Evolutionary conservation across 2,888 invertebrate species (phyloP), one percentile per base, ranked within the genome.

Genomic region (Aricia artaxerxes): DNA sequence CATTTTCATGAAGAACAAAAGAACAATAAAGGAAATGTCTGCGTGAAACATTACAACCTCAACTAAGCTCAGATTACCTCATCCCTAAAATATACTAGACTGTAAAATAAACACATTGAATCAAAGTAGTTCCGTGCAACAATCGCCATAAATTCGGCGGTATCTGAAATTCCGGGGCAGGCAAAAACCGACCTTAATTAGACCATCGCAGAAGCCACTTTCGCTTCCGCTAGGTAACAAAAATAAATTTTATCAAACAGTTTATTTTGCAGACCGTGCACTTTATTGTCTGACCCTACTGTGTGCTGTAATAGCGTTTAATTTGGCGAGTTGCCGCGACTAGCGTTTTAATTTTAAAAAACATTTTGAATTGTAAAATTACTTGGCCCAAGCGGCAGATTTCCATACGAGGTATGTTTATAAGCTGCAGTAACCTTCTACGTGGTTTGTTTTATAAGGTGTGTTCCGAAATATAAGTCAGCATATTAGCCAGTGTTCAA

Each of bases 21-120:
- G 24, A 24, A 24, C 7, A 61, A n/a, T 2, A 24, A 61, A 61
- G 3, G 24, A 61, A 61, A 60, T n/a, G n/a, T 60, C 4, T 60
- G 60, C 3, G 61, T 24, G 9, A 31, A 64, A 64, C 64, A 64
- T 64, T 11, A 61, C 61, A 24, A 61, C 61, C 61, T 24, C 61
- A 61, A 24, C 9, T n/a, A 24, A 24, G 9, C 7, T 7, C 24
- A n/a, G 61, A 61, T 61, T 61, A 31, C 64, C 31, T 9, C 24
- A 64, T 24, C 64, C 64, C 64, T 61, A 61, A 64, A 64, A 64
- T 64, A 24, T 31, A 64, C 57, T 57, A 57, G 57, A 77, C 49
- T 49, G 76, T 79, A 79, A 79, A 77, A 78, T 79, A 79, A 69
- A 69, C 69, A 69, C 69, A 69, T 78, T 79, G 78, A 80, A 78